Evolutionary conservation across 2,888 invertebrate genomes (phyloP).

Genomic region (Thysanoteuthis rhombus): DNA sequence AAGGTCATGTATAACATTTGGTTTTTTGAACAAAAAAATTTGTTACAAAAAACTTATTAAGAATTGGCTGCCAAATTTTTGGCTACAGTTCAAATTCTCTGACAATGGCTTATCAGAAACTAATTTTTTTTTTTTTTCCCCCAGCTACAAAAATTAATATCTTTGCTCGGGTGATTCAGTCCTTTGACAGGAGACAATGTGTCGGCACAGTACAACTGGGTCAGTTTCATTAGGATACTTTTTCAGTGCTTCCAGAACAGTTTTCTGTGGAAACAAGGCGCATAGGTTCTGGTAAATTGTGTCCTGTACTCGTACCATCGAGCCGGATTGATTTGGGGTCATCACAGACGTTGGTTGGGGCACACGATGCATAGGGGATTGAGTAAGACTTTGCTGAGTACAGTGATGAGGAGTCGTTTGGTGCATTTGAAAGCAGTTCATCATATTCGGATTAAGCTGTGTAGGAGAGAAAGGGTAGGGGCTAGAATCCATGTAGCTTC

Average conservation of each 20-base stretch:
- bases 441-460: neutral
- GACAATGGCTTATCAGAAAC: neutral
- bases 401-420: neutral
- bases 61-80: neutral
- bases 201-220: conserved; percentile 82
- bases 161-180: neutral
- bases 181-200: neutral
- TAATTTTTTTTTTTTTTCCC: neutral
- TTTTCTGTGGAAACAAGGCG: conserved; percentile 89
- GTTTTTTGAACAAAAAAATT: neutral
- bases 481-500: neutral
- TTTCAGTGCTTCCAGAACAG: conserved; percentile 88
- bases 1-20: neutral
- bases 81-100: neutral
- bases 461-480: neutral
- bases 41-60: neutral
- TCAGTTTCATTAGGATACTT: conserved; percentile 88
- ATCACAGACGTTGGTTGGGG: neutral
- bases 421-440: neutral
- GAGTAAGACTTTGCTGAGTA: neutral
- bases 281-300: conserved; percentile 85
- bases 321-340: neutral
- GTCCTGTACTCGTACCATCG: conserved; percentile 33
- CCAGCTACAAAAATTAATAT: neutral
- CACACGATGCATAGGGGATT: neutral